Conservation (phyloP, 2,113 vertebrate genomes). For the Capreolus pygargus region DNA sequence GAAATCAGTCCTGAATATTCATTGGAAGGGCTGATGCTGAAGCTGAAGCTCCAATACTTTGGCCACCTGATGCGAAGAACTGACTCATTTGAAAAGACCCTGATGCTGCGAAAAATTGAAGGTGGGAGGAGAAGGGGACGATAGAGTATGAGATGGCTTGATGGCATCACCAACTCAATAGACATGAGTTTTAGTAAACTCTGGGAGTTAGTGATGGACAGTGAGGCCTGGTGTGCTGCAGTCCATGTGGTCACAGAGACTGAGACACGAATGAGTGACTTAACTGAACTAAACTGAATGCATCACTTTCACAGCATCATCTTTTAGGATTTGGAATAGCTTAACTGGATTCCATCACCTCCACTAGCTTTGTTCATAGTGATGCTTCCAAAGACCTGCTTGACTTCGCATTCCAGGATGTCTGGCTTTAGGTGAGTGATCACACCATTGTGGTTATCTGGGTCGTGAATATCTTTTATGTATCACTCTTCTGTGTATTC, state of each 20-base stretch:
- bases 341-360: not conserved
- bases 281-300: not conserved
- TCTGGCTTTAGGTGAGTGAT: not conserved
- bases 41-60: not conserved
- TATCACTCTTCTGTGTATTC: not conserved
- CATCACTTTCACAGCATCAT: not conserved
- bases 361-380: not conserved
- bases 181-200: not conserved
- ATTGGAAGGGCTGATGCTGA: not conserved
- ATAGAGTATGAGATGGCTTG: not conserved
- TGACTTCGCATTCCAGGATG: accelerated
- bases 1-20: not conserved
- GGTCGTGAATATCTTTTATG: not conserved
- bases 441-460: not conserved
- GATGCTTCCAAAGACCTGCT: not conserved
- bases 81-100: not conserved
- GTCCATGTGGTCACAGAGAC: not conserved
- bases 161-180: not conserved
- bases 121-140: not conserved
- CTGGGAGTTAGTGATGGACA: not conserved
- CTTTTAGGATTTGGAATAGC: not conserved
- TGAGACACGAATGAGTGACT: not conserved
- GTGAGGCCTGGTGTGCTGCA: not conserved
- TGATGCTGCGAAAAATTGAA: not conserved
- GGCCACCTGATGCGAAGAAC: not conserved